Conservation (phyloP, 2,888 invertebrate species). For the Steinernema hermaphroditum region DNA sequence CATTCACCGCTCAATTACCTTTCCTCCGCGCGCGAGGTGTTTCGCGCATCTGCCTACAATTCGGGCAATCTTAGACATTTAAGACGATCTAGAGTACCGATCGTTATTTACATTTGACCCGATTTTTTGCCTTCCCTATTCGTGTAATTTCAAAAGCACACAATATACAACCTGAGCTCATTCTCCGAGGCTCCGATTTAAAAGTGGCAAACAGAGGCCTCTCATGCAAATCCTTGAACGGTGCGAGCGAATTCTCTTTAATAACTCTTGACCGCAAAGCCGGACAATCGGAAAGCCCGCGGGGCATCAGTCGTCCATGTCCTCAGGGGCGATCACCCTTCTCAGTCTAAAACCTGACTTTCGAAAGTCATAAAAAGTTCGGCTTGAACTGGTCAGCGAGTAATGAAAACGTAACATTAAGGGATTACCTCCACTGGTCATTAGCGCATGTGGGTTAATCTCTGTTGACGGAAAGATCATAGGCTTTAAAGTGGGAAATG, state of each 20-base stretch:
- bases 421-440: background rate
- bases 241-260: background rate
- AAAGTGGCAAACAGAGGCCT: too few species aligned
- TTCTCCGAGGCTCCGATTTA: too few species aligned
- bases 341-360: too few species aligned
- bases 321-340: too few species aligned
- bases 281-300: conserved; percentile 1
- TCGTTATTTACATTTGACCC: conserved; percentile 1
- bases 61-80: background rate
- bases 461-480: background rate
- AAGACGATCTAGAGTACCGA: background rate
- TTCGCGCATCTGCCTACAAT: background rate
- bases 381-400: background rate
- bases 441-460: conserved; percentile 7
- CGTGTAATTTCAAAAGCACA: too few species aligned
- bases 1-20: conserved; percentile 19
- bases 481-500: background rate
- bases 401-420: background rate
- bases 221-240: background rate
- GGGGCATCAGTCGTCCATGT: conserved; percentile 7
- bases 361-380: background rate
- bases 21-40: background rate
- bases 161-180: too few species aligned
- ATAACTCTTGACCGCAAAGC: conserved; percentile 20
- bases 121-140: background rate